phyloP scores from a whole-genome alignment of 2,888 invertebrate species.

The Strigamia crassipes region DNA sequence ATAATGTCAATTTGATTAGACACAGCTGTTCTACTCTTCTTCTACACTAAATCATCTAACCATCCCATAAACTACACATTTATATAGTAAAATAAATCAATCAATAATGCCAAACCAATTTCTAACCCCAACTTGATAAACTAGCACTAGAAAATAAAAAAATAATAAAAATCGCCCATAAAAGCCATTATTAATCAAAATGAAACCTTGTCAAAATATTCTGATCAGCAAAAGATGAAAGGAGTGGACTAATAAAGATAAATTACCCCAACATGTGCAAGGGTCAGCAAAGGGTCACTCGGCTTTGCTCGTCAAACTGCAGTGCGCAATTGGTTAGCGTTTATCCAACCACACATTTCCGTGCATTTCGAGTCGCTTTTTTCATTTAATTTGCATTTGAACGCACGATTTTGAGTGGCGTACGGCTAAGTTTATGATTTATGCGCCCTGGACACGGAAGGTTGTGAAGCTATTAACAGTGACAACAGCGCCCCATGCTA shows the following conservation, averaged over 20 bases:
- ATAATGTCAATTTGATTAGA: neutral
- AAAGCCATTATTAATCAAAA: neutral
- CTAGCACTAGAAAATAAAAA: neutral
- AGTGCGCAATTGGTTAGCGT: conserved; percentile 1
- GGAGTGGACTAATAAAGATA: conserved; percentile 17
- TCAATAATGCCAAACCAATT: neutral
- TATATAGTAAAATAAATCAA: too few species aligned
- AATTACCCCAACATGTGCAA: conserved; percentile 24
- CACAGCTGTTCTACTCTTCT: neutral
- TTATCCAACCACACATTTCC: neutral
- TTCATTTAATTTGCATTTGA: conserved; percentile 1
- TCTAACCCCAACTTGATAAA: neutral
- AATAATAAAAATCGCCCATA: neutral
- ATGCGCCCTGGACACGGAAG: conserved; percentile 17
- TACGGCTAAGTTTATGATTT: conserved; percentile 2
- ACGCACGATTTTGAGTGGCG: conserved; percentile 15
- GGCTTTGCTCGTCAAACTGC: conserved; percentile 8
- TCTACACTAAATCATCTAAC: neutral
- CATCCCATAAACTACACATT: too few species aligned
- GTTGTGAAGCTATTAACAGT: conserved; percentile 24
- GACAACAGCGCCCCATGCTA: conserved; percentile 34
- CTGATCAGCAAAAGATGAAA: conserved; percentile 1
- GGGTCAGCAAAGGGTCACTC: conserved; percentile 13
- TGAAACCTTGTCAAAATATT: conserved; percentile 14
- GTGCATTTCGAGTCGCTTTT: neutral